phyloP scores from a whole-genome alignment of 1,140 invertebrate species.

The Drosophila chauvacae region DNA sequence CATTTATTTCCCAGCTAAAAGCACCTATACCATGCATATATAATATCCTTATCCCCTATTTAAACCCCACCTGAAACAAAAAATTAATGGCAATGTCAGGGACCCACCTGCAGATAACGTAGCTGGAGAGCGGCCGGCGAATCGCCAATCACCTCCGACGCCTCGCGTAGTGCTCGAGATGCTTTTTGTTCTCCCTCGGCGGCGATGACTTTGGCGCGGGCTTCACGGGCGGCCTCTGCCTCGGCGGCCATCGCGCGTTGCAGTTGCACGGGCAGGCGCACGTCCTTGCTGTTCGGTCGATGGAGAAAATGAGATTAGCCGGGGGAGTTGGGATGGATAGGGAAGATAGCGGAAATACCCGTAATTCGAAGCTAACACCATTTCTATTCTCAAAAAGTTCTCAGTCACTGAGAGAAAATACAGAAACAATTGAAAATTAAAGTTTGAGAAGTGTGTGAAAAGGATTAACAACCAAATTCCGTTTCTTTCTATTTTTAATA shows the following conservation, averaged over 20 bases:
- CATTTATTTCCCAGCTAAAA: neutral
- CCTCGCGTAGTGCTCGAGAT: constrained; percentile 94
- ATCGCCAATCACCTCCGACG: constrained; percentile 95
- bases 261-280: constrained; percentile 93
- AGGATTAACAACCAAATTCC: no score
- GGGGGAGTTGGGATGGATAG: neutral
- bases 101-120: constrained; percentile 82
- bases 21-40: neutral
- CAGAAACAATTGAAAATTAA: no score
- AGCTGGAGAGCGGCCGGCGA: constrained; percentile 95
- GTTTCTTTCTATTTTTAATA: neutral
- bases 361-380: constrained; percentile 13
- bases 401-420: constrained; percentile 2
- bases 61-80: neutral
- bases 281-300: constrained; percentile 91
- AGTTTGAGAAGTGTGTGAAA: no score
- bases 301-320: constrained; percentile 63
- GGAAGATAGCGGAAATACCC: constrained; percentile 21
- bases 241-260: constrained; percentile 96
- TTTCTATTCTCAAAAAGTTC: constrained; percentile 2
- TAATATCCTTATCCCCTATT: neutral
- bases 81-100: constrained; percentile 5
- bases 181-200: constrained; percentile 95
- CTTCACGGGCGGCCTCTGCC: constrained; percentile 94
- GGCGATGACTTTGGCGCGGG: constrained; percentile 92